A percentile compares a stretch with the other conserved stretches of the same genome.
Evolutionary conservation across 1,140 invertebrate genomes (phyloP).

Genomic region (Aphis gossypii): DNA sequence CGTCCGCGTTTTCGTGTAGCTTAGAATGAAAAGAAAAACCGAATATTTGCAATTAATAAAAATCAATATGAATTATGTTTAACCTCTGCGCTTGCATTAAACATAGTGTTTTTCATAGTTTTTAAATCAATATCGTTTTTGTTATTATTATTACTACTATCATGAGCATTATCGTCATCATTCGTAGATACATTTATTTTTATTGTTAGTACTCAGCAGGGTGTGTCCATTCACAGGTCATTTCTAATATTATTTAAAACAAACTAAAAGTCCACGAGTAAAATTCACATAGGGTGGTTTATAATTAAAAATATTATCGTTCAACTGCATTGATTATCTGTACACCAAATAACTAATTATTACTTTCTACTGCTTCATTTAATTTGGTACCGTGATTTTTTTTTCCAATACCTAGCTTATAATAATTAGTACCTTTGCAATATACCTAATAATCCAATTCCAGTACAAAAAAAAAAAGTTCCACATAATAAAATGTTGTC

Average conservation of each 20-base stretch:
- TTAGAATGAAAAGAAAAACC: background rate
- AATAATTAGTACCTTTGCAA: background rate
- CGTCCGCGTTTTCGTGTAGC: background rate
- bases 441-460: background rate
- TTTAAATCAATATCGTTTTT: background rate
- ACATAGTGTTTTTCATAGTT: background rate
- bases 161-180: background rate
- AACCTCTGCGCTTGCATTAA: background rate
- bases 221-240: background rate
- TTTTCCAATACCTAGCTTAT: background rate
- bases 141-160: background rate
- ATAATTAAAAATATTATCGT: constrained; percentile 6
- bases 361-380: background rate
- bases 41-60: background rate
- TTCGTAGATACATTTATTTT: background rate
- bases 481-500: background rate
- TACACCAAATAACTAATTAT: background rate
- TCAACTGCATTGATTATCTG: background rate
- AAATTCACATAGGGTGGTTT: background rate
- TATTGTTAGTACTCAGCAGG: background rate
- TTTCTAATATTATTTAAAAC: constrained; percentile 24
- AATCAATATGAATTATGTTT: background rate
- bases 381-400: background rate
- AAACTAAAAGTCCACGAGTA: background rate
- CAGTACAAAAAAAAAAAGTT: background rate